phyloP scores from a whole-genome alignment of 2,113 vertebrate genomes.

The Lepus timidus region DNA sequence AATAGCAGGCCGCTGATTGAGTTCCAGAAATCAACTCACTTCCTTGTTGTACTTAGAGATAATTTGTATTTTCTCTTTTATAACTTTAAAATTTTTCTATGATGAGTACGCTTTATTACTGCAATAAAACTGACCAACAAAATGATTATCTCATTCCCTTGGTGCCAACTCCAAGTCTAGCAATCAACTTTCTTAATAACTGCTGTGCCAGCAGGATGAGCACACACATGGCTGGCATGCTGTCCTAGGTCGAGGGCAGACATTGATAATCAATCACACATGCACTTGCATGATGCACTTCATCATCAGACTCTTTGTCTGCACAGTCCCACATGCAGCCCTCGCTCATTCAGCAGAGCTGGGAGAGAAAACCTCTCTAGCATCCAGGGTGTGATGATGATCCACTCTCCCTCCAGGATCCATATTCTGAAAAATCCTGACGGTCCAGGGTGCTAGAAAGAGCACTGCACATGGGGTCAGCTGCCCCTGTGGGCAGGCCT shows the following conservation, averaged over 20 bases:
- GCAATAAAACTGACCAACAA: not conserved
- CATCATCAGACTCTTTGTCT: not conserved
- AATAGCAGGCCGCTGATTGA: not conserved
- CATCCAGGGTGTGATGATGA: not conserved
- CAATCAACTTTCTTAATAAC: not conserved
- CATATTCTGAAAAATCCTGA: not conserved
- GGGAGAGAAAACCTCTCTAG: not conserved
- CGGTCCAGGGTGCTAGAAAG: not conserved
- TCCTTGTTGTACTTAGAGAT: not conserved
- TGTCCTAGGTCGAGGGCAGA: not conserved
- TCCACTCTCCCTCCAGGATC: not conserved
- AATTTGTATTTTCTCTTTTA: constrained; percentile 37
- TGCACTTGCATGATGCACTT: not conserved
- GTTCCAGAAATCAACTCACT: not conserved
- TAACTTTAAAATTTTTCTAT: not conserved
- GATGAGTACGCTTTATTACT: not conserved
- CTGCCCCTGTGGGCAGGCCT: fast-evolving
- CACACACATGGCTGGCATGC: fast-evolving
- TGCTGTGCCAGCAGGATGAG: not conserved
- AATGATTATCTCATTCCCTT: not conserved
- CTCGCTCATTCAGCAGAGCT: not conserved
- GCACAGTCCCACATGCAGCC: not conserved
- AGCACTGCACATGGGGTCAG: not conserved
- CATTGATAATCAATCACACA: not conserved
- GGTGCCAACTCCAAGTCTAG: not conserved